phyloP scores from a whole-genome alignment of 1,140 invertebrate genomes.

The Micrasema minimum region DNA sequence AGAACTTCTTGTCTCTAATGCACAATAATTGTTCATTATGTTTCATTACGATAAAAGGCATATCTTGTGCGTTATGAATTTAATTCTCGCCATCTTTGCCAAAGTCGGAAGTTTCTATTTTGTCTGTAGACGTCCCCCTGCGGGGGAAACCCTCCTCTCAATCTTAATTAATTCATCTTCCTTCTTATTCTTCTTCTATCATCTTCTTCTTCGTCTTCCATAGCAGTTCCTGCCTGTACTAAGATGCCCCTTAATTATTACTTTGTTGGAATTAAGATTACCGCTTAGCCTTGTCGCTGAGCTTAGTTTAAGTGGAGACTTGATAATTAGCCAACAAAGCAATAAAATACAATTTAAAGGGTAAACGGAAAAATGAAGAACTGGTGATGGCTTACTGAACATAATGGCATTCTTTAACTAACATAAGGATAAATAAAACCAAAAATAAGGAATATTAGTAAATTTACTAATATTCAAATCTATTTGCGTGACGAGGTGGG shows the following conservation, averaged over 20 bases:
- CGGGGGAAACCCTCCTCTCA: neutral
- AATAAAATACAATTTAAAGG: too few species aligned
- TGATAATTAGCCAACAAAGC: too few species aligned
- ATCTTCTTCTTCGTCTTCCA: neutral
- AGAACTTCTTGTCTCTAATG: neutral
- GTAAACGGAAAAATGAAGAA: neutral
- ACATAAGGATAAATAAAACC: neutral
- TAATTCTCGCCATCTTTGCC: neutral
- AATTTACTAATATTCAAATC: neutral
- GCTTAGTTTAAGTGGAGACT: too few species aligned
- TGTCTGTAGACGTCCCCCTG: neutral
- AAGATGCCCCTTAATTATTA: slow-evolving; percentile 66
- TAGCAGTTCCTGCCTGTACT: neutral
- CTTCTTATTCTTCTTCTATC: slow-evolving; percentile 19
- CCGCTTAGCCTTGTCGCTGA: slow-evolving; percentile 56
- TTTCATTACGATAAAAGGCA: slow-evolving; percentile 4
- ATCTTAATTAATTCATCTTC: slow-evolving; percentile 10
- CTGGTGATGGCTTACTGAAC: neutral
- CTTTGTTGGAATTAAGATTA: slow-evolving; percentile 69
- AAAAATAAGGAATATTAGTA: neutral
- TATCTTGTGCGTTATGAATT: slow-evolving; percentile 13
- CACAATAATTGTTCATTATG: slow-evolving; percentile 22
- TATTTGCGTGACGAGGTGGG: too few species aligned
- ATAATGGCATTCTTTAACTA: neutral
- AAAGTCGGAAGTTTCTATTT: slow-evolving; percentile 1